A percentile compares a stretch with the other conserved stretches of the same genome.
Evolutionary conservation across 2,888 invertebrate genomes (phyloP).

Genomic region (Hanleya hanleyi): DNA sequence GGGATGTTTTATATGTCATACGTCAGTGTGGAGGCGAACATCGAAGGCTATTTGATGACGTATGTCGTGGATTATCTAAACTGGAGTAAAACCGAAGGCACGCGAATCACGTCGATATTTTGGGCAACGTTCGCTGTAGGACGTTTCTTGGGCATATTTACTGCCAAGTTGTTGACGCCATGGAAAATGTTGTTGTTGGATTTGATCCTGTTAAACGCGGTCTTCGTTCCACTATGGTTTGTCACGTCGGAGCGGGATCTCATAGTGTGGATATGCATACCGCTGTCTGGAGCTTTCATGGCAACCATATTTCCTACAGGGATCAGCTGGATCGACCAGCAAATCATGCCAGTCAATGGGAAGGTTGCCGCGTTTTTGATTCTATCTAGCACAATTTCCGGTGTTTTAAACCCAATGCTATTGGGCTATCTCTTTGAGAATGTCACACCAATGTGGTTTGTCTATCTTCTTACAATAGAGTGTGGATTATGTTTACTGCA

Average conservation of each 20-base stretch:
- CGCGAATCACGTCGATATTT: not conserved
- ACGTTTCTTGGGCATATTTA: not conserved
- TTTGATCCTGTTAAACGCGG: not conserved
- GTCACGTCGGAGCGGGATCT: not conserved
- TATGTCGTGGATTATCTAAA: not conserved
- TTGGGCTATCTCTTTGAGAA: slow-evolving; percentile 6
- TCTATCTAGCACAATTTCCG: not conserved
- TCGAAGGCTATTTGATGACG: not conserved
- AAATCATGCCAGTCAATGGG: not conserved
- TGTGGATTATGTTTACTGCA: slow-evolving; percentile 14
- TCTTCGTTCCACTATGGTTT: not conserved
- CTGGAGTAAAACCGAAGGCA: slow-evolving; percentile 1
- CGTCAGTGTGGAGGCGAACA: not conserved
- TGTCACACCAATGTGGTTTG: slow-evolving; percentile 3
- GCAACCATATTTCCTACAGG: slow-evolving; percentile 8
- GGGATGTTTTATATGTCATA: not conserved
- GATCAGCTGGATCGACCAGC: not conserved
- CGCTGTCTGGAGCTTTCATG: not conserved
- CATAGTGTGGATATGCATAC: not conserved
- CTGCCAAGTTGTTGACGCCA: not conserved
- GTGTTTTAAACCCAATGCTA: not conserved
- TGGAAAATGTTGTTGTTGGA: slow-evolving; percentile 7
- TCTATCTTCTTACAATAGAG: not conserved
- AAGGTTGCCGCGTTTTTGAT: not conserved
- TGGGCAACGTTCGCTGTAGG: slow-evolving; percentile 4